Conservation (phyloP, 2,888 invertebrate genomes). For the Hyposoter didymator region DNA sequence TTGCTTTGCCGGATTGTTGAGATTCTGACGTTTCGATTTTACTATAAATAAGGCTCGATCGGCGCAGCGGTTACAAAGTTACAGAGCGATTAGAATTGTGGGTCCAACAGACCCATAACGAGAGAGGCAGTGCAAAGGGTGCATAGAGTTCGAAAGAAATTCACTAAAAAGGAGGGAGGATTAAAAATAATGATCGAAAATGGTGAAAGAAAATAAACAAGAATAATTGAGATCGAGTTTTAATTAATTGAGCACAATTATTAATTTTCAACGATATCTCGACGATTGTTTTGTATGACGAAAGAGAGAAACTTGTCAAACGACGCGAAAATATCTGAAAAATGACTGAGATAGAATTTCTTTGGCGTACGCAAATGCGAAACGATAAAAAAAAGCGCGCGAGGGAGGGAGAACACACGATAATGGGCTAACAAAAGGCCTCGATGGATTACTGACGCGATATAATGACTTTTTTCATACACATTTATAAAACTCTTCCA, state of each 20-base stretch:
- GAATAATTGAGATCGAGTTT: not conserved
- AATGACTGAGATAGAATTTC: constrained; percentile 4
- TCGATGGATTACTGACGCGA: constrained; percentile 23
- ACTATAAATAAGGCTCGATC: too few relatives aligned
- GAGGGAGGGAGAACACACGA: constrained; percentile 15
- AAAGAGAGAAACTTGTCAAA: not conserved
- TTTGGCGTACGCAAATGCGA: not conserved
- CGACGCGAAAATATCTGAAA: constrained; percentile 7
- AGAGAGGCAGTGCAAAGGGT: too few relatives aligned
- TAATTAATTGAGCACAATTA: not conserved
- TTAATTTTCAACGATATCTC: not conserved
- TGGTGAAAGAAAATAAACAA: not conserved
- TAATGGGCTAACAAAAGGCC: constrained; percentile 45
- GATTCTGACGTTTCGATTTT: too few relatives aligned
- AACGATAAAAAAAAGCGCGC: not conserved
- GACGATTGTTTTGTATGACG: not conserved
- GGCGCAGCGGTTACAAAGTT: too few relatives aligned
- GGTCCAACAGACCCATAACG: too few relatives aligned
- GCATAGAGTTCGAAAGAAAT: too few relatives aligned
- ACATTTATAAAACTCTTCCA: not conserved
- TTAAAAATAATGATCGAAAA: not conserved
- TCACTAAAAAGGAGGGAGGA: not conserved
- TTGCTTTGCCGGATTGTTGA: too few relatives aligned
- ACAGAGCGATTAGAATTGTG: too few relatives aligned
- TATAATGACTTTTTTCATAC: not conserved